phyloP scores from a whole-genome alignment of 2,113 vertebrate species.

The Bombycilla garrulus region DNA sequence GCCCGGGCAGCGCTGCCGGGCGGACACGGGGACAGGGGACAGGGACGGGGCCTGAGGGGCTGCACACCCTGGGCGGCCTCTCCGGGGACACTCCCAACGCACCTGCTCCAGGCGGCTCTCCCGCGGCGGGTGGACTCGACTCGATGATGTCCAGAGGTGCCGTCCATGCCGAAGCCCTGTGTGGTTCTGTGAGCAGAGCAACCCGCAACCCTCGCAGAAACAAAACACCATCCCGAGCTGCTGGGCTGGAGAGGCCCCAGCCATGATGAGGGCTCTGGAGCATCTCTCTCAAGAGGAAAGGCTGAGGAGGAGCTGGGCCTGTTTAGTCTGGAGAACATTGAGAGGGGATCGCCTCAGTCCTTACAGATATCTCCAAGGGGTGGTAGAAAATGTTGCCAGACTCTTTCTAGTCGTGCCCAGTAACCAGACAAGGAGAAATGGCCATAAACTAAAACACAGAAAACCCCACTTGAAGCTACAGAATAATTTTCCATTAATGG shows the following conservation, averaged over 20 bases:
- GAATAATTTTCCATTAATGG: no score
- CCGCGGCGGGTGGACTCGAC: fast-evolving
- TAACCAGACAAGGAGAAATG: no score
- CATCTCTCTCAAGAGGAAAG: no score
- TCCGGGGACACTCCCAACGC: not conserved
- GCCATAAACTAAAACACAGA: no score
- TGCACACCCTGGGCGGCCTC: fast-evolving
- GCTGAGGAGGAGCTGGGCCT: not conserved
- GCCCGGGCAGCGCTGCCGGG: not conserved
- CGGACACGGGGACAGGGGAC: no score
- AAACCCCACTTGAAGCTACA: no score
- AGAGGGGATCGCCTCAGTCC: not conserved
- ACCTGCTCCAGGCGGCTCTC: not conserved
- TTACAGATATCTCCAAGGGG: no score
- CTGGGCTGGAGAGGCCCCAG: no score
- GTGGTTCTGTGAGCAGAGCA: not conserved
- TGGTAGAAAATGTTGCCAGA: not conserved
- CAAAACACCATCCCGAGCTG: fast-evolving
- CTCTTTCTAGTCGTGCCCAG: no score
- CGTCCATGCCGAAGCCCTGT: fast-evolving
- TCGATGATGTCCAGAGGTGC: fast-evolving
- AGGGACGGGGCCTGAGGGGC: not conserved
- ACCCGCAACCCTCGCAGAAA: not conserved
- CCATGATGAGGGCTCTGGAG: not conserved
- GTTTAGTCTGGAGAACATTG: not conserved